phyloP scores from a whole-genome alignment of 2,797 vertebrate genomes.

The Phrynocephalus guinanensis region DNA sequence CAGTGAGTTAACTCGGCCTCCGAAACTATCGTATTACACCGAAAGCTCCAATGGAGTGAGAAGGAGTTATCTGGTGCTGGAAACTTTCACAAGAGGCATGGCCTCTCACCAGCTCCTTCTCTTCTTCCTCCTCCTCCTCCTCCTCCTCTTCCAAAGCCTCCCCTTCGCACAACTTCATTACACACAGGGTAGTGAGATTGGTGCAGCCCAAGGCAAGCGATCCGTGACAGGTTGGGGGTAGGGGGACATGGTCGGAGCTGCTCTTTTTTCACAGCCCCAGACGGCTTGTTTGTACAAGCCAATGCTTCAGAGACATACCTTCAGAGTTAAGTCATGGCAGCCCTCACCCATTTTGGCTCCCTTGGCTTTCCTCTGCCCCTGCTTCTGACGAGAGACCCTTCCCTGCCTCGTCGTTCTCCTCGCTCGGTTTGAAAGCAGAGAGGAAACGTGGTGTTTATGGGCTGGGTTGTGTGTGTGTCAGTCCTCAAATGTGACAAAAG shows the following conservation, averaged over 20 bases:
- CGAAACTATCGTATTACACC: neutral
- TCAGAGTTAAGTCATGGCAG: neutral
- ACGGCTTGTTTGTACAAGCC: constrained; percentile 26
- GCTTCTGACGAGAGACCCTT: neutral
- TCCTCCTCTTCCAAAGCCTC: neutral
- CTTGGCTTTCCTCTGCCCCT: neutral
- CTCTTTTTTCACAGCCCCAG: constrained; percentile 3
- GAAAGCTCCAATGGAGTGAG: neutral
- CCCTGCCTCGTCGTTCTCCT: neutral
- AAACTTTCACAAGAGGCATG: constrained; percentile 15
- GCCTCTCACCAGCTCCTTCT: neutral
- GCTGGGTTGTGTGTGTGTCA: no score
- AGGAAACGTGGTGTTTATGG: neutral
- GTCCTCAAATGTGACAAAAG: neutral
- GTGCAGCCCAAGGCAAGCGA: neutral
- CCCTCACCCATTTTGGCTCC: no score
- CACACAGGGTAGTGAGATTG: neutral
- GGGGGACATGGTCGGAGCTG: neutral
- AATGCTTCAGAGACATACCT: constrained; percentile 3
- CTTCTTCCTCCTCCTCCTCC: neutral
- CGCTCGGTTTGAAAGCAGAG: neutral
- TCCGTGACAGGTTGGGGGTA: neutral
- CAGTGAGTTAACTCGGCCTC: neutral
- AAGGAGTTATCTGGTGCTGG: constrained; percentile 13
- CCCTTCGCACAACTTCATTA: neutral